These are phyloP conservation scores for Arrhamphus sclerolepis DNA, from an alignment of 2,797 vertebrate species.

Conservation along the genomic window DNA sequence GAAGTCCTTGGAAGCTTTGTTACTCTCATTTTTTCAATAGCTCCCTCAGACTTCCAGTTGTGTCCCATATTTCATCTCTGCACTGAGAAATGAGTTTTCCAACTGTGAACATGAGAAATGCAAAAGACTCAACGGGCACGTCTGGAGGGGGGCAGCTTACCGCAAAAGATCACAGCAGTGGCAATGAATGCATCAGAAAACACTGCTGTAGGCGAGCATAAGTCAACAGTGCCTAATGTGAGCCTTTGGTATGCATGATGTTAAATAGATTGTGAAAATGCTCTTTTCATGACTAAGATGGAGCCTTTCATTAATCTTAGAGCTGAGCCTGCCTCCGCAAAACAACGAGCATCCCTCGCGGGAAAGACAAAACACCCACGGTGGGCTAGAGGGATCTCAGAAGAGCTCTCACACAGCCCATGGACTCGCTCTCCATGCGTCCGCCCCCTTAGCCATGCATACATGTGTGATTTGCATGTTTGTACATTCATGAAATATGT, in stretches of 20 bases:
- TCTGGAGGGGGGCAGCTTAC: constrained; percentile 61
- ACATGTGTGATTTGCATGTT: constrained; percentile 57
- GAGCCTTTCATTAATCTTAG: constrained; percentile 84
- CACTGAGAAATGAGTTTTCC: constrained; percentile 63
- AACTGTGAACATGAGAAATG: constrained; percentile 73
- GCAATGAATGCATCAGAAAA: constrained; percentile 71
- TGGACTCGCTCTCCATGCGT: constrained; percentile 53
- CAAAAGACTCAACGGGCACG: constrained; percentile 64
- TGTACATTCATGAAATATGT: constrained; percentile 30
- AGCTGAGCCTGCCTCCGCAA: constrained; percentile 81
- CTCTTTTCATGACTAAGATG: constrained; percentile 81
- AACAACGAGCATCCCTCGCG: constrained; percentile 78
- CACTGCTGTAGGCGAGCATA: constrained; percentile 73
- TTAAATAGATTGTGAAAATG: constrained; percentile 82
- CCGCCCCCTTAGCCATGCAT: constrained; percentile 53
- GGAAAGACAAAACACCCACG: constrained; percentile 82
- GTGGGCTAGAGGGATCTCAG: constrained; percentile 68
- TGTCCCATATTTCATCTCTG: constrained; percentile 58
- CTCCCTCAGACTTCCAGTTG: constrained; percentile 66
- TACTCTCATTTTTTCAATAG: constrained; percentile 54
- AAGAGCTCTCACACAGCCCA: constrained; percentile 70
- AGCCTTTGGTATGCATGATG: constrained; percentile 76
- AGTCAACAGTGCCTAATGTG: constrained; percentile 76
- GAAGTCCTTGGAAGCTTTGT: constrained; percentile 49
- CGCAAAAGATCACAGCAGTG: constrained; percentile 76